Conservation (phyloP, 2,888 invertebrate species). For the Podabrus alpinus region DNA sequence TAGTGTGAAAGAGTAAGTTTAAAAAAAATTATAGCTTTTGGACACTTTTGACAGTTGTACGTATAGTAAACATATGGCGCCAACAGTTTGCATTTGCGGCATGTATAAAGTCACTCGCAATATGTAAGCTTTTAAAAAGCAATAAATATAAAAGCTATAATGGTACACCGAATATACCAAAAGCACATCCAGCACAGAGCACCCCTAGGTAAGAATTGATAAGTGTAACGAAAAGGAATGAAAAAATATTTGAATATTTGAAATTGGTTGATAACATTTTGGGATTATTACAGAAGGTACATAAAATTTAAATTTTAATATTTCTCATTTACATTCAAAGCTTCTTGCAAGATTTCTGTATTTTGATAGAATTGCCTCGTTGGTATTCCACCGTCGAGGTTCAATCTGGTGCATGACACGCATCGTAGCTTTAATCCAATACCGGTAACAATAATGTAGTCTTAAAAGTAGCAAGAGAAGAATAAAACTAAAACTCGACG, state of each 20-base stretch:
- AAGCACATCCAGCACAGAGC: too few species aligned
- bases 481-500: slow-evolving; percentile 2
- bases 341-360: slow-evolving; percentile 5
- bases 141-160: slow-evolving; percentile 39
- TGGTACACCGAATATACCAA: not conserved
- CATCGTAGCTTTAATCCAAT: slow-evolving; percentile 36
- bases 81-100: slow-evolving; percentile 35
- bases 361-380: slow-evolving; percentile 37
- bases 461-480: slow-evolving; percentile 9
- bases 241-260: not conserved
- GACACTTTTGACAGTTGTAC: slow-evolving; percentile 33
- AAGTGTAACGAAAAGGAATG: not conserved
- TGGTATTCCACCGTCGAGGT: slow-evolving; percentile 47
- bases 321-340: not conserved
- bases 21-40: slow-evolving; percentile 7
- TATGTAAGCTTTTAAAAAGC: slow-evolving; percentile 41
- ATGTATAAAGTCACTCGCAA: slow-evolving; percentile 32
- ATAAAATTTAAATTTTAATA: not conserved
- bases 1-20: not conserved
- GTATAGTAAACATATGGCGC: slow-evolving; percentile 36
- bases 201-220: not conserved
- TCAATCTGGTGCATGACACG: slow-evolving; percentile 48
- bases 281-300: not conserved
- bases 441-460: slow-evolving; percentile 41
- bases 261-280: not conserved